Base-by-base conservation (phyloP, 2,113 vertebrate genomes). In the Lethenteron reissneri region DNA sequence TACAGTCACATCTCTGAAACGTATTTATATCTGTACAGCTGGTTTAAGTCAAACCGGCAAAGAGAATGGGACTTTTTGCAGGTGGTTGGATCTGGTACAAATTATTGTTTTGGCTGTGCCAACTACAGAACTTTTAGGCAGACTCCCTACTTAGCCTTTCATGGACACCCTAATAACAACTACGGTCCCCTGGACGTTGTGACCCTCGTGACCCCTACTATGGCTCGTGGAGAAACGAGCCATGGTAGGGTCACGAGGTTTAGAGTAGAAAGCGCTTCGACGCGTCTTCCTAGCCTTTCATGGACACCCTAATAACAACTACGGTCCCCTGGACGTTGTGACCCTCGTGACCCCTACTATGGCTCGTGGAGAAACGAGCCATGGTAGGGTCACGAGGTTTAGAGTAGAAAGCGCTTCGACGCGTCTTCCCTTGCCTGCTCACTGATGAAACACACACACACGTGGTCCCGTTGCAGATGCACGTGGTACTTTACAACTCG, bases 401-500 rank as follows among this genome's bases (percentile, higher is more conserved):
- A 11, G 64, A 21, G 64, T 9, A 11, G 64, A 11, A 21, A 69
- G 64, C 2, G 8, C 9, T n/a, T 69, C 9, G 10, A 21, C n/a
- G 25, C 19, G 12, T 71, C 58, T n/a, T 58, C 12, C 4, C 15
- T 1, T 7, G 19, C 14, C 58, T 17, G 10, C 21, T 56, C 56
- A 21, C 8, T 6, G 19, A 71, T 10, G 41, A 41, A 41, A 41
- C 41, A 7, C 41, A 41, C 41, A 41, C 41, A 41, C 41, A 41
- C 41, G 41, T 41, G 41, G 41, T 71, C 68, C 70, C 68, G 4
- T 75, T 75, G 57, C 73, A 97, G 94, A 76, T 97, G 78, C 94
- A 97, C 56, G 77, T 97, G 14, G 91, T 97, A 12, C 89, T 92
- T 78, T 97, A 84, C 74, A 97, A 97, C 78, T 87, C 92, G 4